These are phyloP conservation scores for Ptyas mucosa DNA, from an alignment of 2,113 vertebrate genomes.

Conservation along the genomic window DNA sequence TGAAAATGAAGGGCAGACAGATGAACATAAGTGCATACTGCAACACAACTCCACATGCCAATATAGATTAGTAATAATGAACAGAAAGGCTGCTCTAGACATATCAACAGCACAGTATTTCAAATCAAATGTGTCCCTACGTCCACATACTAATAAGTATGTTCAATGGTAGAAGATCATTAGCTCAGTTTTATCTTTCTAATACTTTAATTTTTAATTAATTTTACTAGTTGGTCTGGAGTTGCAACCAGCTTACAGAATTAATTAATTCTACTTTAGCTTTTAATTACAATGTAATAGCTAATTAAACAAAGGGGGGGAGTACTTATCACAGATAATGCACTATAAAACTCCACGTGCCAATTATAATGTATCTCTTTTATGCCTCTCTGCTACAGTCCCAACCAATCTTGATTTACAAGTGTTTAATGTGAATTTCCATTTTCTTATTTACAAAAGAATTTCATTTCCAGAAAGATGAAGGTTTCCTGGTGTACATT, in stretches of 20 bases:
- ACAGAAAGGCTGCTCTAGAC: background rate
- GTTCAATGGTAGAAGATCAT: background rate
- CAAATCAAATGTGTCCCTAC: conserved; percentile 2
- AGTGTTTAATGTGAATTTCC: background rate
- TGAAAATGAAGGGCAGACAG: background rate
- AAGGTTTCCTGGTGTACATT: no score
- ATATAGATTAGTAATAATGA: background rate
- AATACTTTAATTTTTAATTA: conserved; percentile 7
- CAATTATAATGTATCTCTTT: background rate
- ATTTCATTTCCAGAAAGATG: background rate
- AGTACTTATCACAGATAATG: background rate
- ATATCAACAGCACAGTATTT: background rate
- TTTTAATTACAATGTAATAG: conserved; percentile 21
- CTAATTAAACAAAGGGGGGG: conserved; percentile 7
- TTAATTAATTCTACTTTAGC: background rate
- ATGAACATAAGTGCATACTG: background rate
- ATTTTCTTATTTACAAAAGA: background rate
- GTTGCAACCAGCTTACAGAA: background rate
- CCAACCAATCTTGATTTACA: background rate
- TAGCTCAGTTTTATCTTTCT: background rate
- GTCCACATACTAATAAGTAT: background rate
- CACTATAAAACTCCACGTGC: background rate
- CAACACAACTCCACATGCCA: background rate
- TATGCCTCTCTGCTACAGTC: background rate
- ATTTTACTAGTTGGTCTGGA: background rate